Base-by-base conservation (phyloP, 2,888 invertebrate species). In the Drosophila nr. medialis region DNA sequence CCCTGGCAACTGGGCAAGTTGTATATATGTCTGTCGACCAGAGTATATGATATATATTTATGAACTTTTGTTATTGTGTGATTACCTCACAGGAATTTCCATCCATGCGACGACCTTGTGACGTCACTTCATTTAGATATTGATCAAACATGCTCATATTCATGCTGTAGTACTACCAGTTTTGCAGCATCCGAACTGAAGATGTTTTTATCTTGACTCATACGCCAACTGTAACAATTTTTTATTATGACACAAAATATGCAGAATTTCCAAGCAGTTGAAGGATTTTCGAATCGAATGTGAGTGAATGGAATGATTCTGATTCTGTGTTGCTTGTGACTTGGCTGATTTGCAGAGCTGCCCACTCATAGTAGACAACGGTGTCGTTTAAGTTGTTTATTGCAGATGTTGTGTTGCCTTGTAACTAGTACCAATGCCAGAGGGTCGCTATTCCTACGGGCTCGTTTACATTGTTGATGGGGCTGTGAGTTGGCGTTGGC, bases 381-480 rank as follows among this genome's bases (percentile, higher is more conserved):
- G 54, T 83, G 79, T 84, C 85, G 80, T 67, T 75, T 68, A 72
- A 65, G 80, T 79, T 89, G 79, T 85, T 85, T 85, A 87, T 82
- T 68, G 65, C 63, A 53, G 45, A 36, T 45, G 60, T 49, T 54
- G 58, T 56, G 45, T 45, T 42, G 15, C 10, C 30, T 30, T 21
- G 56, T 5, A 38, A 38, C 55, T 56, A 62, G 68, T 34, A 38
- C n/a, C 38, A 55, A 55, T 55, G 55, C 27, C 38, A 29, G 38
- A 40, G 30, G 45, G 36, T 63, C 71, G 38, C n/a, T 15, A 18
- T 45, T 53, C 48, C 66, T 73, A 32, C 36, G 36, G 64, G 77
- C 80, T 85, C 77, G 80, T 88, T 88, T 80, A 83, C 81, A 74
- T 86, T 55, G 86, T 85, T 77, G 86, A 80, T 85, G 80, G 72